phyloP scores from a whole-genome alignment of 2,113 vertebrate genomes.

The Hypomesus transpacificus region DNA sequence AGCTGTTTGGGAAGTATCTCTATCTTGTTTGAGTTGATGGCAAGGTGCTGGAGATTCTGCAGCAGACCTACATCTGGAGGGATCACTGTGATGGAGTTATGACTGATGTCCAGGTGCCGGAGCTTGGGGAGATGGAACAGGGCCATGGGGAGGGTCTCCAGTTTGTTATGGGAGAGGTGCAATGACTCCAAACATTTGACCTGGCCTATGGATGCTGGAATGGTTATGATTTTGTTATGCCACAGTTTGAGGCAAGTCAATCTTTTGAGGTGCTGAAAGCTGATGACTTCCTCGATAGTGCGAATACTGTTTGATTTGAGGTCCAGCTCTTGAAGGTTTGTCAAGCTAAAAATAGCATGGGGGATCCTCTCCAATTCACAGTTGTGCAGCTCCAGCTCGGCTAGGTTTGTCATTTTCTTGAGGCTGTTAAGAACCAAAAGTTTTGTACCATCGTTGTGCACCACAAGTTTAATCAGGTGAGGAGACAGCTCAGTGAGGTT shows the following conservation, averaged over 20 bases:
- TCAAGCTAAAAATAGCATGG: slow-evolving; percentile 93
- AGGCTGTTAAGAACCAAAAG: slow-evolving; percentile 91
- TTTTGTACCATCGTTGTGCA: slow-evolving; percentile 97
- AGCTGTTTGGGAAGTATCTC: slow-evolving; percentile 86
- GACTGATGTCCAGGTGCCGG: slow-evolving; percentile 85
- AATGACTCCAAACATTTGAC: slow-evolving; percentile 91
- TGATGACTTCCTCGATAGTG: slow-evolving; percentile 95
- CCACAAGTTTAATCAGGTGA: slow-evolving; percentile 87
- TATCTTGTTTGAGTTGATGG: slow-evolving; percentile 90
- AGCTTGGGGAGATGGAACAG: slow-evolving; percentile 93
- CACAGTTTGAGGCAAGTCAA: slow-evolving; percentile 93
- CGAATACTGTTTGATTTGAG: slow-evolving; percentile 92
- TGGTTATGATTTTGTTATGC: slow-evolving; percentile 94
- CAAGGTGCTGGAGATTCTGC: slow-evolving; percentile 90
- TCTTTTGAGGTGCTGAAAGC: slow-evolving; percentile 95
- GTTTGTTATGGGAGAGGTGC: slow-evolving; percentile 93
- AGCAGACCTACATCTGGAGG: slow-evolving; percentile 85
- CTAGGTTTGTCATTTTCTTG: slow-evolving; percentile 94
- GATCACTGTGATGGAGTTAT: slow-evolving; percentile 84
- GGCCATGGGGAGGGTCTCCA: slow-evolving; percentile 83
- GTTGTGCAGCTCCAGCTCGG: slow-evolving; percentile 87
- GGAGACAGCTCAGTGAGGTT: slow-evolving; percentile 93
- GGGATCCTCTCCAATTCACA: slow-evolving; percentile 96
- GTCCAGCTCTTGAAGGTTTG: slow-evolving; percentile 92
- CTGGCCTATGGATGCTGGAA: slow-evolving; percentile 87